A percentile compares a stretch with the other conserved stretches of the same genome.
Evolutionary conservation across 2,888 invertebrate genomes (phyloP).

Genomic region (Sarcophaga carnaria): DNA sequence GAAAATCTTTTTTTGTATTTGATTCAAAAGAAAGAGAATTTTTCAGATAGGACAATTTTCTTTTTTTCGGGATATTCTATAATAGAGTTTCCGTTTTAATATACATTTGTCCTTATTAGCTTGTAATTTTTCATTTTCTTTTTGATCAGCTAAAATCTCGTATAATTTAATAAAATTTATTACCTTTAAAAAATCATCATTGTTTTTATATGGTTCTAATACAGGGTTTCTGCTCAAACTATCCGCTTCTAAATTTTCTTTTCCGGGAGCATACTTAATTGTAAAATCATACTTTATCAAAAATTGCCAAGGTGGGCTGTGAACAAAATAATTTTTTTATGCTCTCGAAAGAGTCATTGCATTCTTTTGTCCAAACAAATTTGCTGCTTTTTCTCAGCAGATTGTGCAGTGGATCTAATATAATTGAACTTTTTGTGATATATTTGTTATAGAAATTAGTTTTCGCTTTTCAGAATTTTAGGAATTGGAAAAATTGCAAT

Average conservation of each 20-base stretch:
- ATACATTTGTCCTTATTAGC: constrained; percentile 16
- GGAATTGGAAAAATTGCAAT: constrained; percentile 64
- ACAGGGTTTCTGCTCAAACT: constrained; percentile 62
- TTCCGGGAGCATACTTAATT: constrained; percentile 55
- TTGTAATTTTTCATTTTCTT: constrained; percentile 28
- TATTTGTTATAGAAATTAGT: constrained; percentile 67
- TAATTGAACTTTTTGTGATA: constrained; percentile 60
- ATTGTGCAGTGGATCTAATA: constrained; percentile 64
- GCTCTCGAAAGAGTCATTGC: too few relatives aligned
- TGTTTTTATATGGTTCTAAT: constrained; percentile 40
- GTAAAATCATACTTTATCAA: constrained; percentile 63
- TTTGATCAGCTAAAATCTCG: constrained; percentile 9
- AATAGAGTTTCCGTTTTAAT: constrained; percentile 9
- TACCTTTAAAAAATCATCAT: constrained; percentile 25
- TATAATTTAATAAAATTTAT: constrained; percentile 39
- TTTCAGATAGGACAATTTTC: too few relatives aligned
- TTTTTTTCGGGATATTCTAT: neutral
- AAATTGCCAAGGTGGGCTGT: constrained; percentile 64
- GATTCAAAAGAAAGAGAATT: too few relatives aligned
- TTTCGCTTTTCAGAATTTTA: constrained; percentile 62
- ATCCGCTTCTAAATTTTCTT: constrained; percentile 57
- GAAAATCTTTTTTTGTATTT: too few relatives aligned
- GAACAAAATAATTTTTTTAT: constrained; percentile 53
- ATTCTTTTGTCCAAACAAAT: constrained; percentile 55
- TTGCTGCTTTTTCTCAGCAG: constrained; percentile 60